These are phyloP conservation scores for Chanos chanos DNA, from an alignment of 2,797 vertebrate genomes.

Conservation along the genomic window DNA sequence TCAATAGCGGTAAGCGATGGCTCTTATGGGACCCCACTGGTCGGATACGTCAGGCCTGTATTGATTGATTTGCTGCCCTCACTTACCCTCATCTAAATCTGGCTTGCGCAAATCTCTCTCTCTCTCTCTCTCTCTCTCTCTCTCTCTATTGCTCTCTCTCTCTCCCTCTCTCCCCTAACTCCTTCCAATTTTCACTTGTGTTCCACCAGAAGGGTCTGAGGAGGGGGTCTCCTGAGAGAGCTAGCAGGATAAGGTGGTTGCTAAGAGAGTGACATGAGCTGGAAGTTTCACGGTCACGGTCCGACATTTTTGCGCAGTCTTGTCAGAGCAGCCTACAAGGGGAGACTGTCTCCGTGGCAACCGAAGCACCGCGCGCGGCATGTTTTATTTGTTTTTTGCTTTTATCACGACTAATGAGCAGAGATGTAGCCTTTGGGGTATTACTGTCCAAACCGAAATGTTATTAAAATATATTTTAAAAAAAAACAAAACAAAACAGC, in stretches of 20 bases:
- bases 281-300: conserved; percentile 14
- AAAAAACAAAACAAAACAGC: too few relatives aligned
- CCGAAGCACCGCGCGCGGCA: conserved; percentile 9
- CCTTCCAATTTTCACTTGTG: background rate
- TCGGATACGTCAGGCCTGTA: conserved; percentile 15
- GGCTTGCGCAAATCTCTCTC: too few relatives aligned
- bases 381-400: conserved; percentile 9
- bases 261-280: conserved; percentile 13
- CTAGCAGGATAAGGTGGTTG: conserved; percentile 15
- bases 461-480: too few relatives aligned
- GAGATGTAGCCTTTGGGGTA: conserved; percentile 7
- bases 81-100: background rate
- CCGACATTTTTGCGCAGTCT: conserved; percentile 26
- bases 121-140: background rate
- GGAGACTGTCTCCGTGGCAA: conserved; percentile 33
- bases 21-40: conserved; percentile 13
- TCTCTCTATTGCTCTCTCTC: background rate
- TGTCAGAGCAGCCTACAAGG: background rate
- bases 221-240: conserved; percentile 6
- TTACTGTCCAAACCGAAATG: too few relatives aligned
- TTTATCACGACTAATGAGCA: conserved; percentile 15
- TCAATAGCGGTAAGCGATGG: conserved; percentile 16
- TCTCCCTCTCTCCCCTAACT: background rate
- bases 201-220: background rate
- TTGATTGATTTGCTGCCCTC: conserved; percentile 15